A percentile compares a stretch with the other conserved stretches of the same genome.
These are phyloP conservation scores for Plectrocnemia conspersa DNA, from an alignment of 1,140 invertebrate genomes.

Conservation along the genomic window DNA sequence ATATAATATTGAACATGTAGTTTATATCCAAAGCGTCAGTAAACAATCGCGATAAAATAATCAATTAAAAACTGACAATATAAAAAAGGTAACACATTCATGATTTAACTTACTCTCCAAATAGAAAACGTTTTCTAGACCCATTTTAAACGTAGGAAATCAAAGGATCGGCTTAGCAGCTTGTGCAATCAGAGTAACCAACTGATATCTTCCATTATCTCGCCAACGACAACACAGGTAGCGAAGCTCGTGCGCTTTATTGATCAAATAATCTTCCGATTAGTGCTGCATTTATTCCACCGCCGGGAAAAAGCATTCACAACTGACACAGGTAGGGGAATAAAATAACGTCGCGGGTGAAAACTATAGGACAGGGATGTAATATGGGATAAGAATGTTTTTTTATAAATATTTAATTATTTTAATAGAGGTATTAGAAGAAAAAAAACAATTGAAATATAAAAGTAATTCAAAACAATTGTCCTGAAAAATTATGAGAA, in stretches of 20 bases:
- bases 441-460: too few relatives aligned
- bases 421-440: too few relatives aligned
- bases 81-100: neutral
- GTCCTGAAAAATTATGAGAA: too few relatives aligned
- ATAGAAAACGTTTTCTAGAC: constrained; percentile 53
- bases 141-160: constrained; percentile 38
- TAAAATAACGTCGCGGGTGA: constrained; percentile 13
- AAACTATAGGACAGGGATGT: constrained; percentile 23
- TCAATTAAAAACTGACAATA: neutral
- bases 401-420: too few relatives aligned
- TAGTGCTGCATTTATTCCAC: constrained; percentile 33
- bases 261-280: constrained; percentile 37
- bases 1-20: too few relatives aligned
- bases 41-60: neutral
- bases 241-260: constrained; percentile 23
- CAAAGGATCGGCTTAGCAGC: too few relatives aligned
- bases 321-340: constrained; percentile 23
- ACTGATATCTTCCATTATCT: constrained; percentile 31
- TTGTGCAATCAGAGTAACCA: constrained; percentile 17
- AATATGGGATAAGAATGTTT: neutral
- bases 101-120: constrained; percentile 48
- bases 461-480: too few relatives aligned
- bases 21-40: too few relatives aligned
- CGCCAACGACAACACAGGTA: constrained; percentile 14
- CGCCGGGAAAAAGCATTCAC: constrained; percentile 24